These are phyloP conservation scores for Plestiodon gilberti DNA, from an alignment of 2,113 vertebrate species.

Conservation along the genomic window DNA sequence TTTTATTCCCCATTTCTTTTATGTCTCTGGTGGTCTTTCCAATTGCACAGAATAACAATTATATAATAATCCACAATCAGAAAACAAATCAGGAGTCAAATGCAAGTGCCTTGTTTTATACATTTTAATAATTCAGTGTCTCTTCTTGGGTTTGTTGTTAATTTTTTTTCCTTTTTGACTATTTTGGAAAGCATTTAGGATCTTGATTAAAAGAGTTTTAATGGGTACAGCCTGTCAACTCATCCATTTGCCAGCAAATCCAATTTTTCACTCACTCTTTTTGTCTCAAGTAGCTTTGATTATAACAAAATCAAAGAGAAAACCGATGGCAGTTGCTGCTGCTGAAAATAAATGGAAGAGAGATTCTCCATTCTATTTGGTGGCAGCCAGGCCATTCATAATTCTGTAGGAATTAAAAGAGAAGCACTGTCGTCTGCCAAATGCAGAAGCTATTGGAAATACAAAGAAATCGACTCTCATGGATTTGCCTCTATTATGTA, in stretches of 20 bases:
- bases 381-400: conserved; percentile 10
- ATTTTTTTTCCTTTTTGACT: conserved; percentile 7
- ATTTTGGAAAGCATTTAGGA: conserved; percentile 52
- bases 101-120: neutral
- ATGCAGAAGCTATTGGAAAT: conserved; percentile 27
- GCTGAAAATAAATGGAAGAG: conserved; percentile 45
- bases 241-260: conserved; percentile 40
- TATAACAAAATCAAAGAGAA: conserved; percentile 39
- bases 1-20: conserved; percentile 11
- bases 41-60: conserved; percentile 19
- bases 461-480: neutral
- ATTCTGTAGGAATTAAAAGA: conserved; percentile 27
- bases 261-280: neutral
- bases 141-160: conserved; percentile 42
- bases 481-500: neutral
- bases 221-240: conserved; percentile 42
- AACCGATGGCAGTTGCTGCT: conserved; percentile 23
- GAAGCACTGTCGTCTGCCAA: neutral
- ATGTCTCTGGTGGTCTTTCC: neutral
- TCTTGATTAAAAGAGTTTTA: conserved; percentile 60
- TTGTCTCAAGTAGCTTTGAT: conserved; percentile 49
- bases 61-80: neutral
- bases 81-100: conserved; percentile 18
- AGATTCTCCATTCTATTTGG: neutral
- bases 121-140: conserved; percentile 4